Percentiles rank a stretch among this genome's conserved stretches.
Evolutionary conservation across 2,888 invertebrate genomes (phyloP).

Genomic region (Busseola fusca): DNA sequence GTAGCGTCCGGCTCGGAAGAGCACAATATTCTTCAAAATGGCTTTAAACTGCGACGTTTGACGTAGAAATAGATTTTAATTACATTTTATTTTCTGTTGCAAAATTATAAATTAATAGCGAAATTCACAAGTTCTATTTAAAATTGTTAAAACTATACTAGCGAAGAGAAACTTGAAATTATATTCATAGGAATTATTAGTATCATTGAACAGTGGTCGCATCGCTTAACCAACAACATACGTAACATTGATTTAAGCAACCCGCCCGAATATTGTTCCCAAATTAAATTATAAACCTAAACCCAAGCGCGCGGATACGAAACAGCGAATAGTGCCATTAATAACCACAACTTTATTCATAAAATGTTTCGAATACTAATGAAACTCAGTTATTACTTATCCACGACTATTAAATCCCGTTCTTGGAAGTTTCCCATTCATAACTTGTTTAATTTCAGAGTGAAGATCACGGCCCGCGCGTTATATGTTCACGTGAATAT

Average conservation of each 20-base stretch:
- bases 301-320: constrained; percentile 50
- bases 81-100: constrained; percentile 40
- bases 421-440: constrained; percentile 73
- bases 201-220: constrained; percentile 14
- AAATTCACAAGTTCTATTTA: constrained; percentile 19
- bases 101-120: constrained; percentile 18
- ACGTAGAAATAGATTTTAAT: constrained; percentile 43
- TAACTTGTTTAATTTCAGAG: constrained; percentile 79
- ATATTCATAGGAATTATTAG: constrained; percentile 17
- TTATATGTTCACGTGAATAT: constrained; percentile 76
- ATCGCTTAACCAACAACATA: constrained; percentile 21
- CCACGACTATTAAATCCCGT: constrained; percentile 72
- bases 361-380: constrained; percentile 69
- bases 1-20: constrained; percentile 26
- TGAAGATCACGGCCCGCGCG: constrained; percentile 69
- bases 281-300: constrained; percentile 61
- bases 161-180: background rate
- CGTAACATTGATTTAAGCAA: constrained; percentile 46
- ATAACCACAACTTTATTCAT: constrained; percentile 66
- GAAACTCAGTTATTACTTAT: constrained; percentile 71
- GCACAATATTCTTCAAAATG: constrained; percentile 47
- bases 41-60: constrained; percentile 28
- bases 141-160: constrained; percentile 1
- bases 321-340: constrained; percentile 65
- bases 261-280: constrained; percentile 50